A percentile compares a stretch with the other conserved stretches of the same genome.
phyloP scores from a whole-genome alignment of 1,140 invertebrate species.

The Prorops nasuta region DNA sequence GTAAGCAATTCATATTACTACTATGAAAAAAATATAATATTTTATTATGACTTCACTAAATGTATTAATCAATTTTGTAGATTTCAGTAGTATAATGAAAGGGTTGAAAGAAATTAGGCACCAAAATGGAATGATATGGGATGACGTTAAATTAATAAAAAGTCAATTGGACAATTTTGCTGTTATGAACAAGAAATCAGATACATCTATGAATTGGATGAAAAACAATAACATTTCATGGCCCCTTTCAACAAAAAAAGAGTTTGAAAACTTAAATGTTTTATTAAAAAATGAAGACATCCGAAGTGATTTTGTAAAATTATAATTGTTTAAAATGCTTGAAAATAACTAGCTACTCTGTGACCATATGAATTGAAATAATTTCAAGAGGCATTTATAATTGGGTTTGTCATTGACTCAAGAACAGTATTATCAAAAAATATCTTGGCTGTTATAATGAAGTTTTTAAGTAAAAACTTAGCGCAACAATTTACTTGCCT shows the following conservation, averaged over 20 bases:
- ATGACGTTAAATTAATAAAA: background rate
- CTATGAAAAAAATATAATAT: too few species aligned
- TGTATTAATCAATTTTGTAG: background rate
- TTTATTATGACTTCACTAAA: too few species aligned
- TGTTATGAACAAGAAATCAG: background rate
- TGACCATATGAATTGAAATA: background rate
- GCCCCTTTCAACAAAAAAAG: background rate
- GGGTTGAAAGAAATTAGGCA: background rate
- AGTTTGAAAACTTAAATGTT: background rate
- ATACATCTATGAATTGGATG: too few species aligned
- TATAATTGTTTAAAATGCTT: too few species aligned
- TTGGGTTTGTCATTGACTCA: background rate
- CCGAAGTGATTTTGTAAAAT: background rate
- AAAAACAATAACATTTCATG: background rate
- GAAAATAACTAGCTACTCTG: background rate
- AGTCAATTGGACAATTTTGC: background rate
- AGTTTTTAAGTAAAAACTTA: background rate
- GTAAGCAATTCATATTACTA: too few species aligned
- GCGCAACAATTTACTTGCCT: background rate
- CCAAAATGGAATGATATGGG: background rate
- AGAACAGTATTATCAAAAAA: background rate
- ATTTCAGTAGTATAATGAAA: background rate
- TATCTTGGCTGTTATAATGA: background rate
- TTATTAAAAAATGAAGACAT: background rate
- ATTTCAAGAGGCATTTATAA: background rate